phyloP scores from a whole-genome alignment of 2,888 invertebrate species.

The Zaprionus obscuricornis region DNA sequence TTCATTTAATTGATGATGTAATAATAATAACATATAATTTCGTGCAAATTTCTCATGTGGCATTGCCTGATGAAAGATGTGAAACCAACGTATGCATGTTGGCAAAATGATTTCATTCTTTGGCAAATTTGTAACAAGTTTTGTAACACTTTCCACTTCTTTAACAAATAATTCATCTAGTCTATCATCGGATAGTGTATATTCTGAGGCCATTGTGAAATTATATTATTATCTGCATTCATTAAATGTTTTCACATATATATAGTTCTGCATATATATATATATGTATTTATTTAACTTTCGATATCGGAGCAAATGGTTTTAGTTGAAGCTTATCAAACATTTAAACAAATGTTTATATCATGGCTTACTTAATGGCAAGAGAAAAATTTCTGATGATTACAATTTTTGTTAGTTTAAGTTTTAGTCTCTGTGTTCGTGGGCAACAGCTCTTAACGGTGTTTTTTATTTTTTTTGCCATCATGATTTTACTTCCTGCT shows the following conservation, averaged over 20 bases:
- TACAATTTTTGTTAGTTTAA: no score
- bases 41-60: slow-evolving; percentile 70
- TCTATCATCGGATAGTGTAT: slow-evolving; percentile 18
- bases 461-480: neutral
- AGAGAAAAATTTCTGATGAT: no score
- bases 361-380: no score
- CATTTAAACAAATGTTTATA: no score
- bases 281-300: no score
- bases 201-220: slow-evolving; percentile 7
- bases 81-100: slow-evolving; percentile 69
- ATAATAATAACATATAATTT: slow-evolving; percentile 73
- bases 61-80: slow-evolving; percentile 64
- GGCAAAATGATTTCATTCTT: slow-evolving; percentile 10
- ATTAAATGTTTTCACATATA: no score
- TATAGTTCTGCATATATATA: no score
- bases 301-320: no score
- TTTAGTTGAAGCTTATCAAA: no score
- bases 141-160: slow-evolving; percentile 41
- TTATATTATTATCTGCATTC: no score
- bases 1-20: slow-evolving; percentile 75
- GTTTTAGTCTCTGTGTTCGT: no score
- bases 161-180: slow-evolving; percentile 54
- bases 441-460: neutral
- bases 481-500: no score
- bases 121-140: slow-evolving; percentile 27